phyloP scores from a whole-genome alignment of 1,140 invertebrate genomes.

The Lepidurus couesii region DNA sequence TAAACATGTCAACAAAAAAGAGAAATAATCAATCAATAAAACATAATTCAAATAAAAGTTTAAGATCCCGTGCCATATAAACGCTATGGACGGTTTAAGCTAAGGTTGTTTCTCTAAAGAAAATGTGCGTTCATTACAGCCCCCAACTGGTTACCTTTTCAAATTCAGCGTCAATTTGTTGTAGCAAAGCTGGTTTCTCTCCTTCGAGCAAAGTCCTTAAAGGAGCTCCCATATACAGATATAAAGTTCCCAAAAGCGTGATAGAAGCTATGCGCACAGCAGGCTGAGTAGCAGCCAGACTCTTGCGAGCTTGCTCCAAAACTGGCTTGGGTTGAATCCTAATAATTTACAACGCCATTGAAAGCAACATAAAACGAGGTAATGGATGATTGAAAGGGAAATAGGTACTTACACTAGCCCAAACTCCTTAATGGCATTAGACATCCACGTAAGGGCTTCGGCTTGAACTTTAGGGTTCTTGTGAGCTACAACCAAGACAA shows the following conservation, averaged over 20 bases:
- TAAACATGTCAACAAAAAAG: constrained; percentile 27
- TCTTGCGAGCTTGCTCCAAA: constrained; percentile 75
- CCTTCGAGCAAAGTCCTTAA: constrained; percentile 74
- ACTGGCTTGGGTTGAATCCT: constrained; percentile 71
- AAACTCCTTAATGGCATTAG: constrained; percentile 72
- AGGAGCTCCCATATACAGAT: constrained; percentile 69
- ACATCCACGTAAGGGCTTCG: constrained; percentile 73
- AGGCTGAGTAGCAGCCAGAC: constrained; percentile 73
- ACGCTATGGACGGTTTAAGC: background rate
- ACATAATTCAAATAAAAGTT: background rate
- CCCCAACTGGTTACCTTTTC: constrained; percentile 57
- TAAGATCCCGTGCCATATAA: background rate
- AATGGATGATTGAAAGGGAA: constrained; percentile 21
- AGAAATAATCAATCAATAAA: constrained; percentile 25
- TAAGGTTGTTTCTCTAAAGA: background rate
- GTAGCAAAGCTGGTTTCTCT: constrained; percentile 76
- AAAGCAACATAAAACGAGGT: background rate
- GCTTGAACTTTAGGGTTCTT: constrained; percentile 89
- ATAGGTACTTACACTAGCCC: constrained; percentile 60
- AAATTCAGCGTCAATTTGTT: constrained; percentile 80
- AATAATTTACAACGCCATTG: constrained; percentile 26
- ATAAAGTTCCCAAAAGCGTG: constrained; percentile 60
- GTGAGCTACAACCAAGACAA: constrained; percentile 70
- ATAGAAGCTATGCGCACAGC: constrained; percentile 70
- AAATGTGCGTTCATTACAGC: background rate